These are phyloP conservation scores for Drosophila borealis DNA, from an alignment of 2,888 invertebrate genomes.

Conservation along the genomic window DNA sequence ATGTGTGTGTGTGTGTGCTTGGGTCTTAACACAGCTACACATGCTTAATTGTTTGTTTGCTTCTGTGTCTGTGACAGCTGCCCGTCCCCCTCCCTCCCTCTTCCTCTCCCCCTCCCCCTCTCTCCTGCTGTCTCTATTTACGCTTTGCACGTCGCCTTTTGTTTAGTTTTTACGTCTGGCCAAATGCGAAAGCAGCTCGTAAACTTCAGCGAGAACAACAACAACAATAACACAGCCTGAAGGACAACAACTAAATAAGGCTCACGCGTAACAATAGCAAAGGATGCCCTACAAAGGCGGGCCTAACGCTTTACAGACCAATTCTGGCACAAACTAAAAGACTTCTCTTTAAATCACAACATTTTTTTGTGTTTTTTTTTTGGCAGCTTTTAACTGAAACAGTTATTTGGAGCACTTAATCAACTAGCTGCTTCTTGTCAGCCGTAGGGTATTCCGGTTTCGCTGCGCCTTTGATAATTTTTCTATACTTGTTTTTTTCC, in stretches of 20 bases:
- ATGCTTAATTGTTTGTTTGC: conserved; percentile 77
- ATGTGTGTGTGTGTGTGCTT: conserved; percentile 22
- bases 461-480: neutral
- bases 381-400: neutral
- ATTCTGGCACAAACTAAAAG: too few species aligned
- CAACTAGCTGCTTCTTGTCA: neutral
- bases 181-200: conserved; percentile 73
- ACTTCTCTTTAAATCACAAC: too few species aligned
- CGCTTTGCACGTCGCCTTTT: conserved; percentile 63
- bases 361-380: neutral
- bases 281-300: conserved; percentile 30
- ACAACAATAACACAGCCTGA: conserved; percentile 48
- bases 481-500: conserved; percentile 3
- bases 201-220: conserved; percentile 67
- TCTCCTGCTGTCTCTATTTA: conserved; percentile 36
- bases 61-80: conserved; percentile 52
- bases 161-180: conserved; percentile 78
- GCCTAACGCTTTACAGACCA: neutral
- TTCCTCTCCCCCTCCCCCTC: neutral
- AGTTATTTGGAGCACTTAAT: neutral
- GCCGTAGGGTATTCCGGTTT: conserved; percentile 34
- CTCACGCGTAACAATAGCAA: conserved; percentile 60
- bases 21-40: conserved; percentile 28
- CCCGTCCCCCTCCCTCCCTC: neutral
- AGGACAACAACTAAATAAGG: conserved; percentile 70